phyloP scores from a whole-genome alignment of 2,888 invertebrate genomes.

The Gastracanthus pulcherrimus region DNA sequence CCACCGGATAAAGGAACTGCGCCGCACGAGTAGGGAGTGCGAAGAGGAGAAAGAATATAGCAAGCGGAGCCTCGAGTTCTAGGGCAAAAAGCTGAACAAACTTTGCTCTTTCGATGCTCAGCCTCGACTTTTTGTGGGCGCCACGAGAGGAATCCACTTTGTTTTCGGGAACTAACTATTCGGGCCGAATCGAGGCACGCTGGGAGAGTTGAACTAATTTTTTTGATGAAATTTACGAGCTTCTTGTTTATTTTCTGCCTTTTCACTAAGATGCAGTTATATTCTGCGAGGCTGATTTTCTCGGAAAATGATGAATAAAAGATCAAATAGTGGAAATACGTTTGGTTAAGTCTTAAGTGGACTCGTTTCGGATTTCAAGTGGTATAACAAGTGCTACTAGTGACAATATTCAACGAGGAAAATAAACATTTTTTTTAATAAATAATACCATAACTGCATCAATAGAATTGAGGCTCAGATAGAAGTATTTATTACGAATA shows the following conservation, averaged over 20 bases:
- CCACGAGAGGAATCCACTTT: constrained; percentile 10
- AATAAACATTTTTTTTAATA: no score
- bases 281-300: not conserved
- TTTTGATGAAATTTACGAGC: not conserved
- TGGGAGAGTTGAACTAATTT: not conserved
- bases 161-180: constrained; percentile 8
- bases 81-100: constrained; percentile 10
- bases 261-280: not conserved
- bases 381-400: no score
- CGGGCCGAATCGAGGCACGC: not conserved
- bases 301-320: not conserved
- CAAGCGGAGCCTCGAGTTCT: not conserved
- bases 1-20: not conserved
- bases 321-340: not conserved
- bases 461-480: no score
- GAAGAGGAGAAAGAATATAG: not conserved
- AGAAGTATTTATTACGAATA: no score
- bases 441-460: no score
- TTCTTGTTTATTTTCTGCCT: not conserved
- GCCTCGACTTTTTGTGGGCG: not conserved
- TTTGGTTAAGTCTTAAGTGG: not conserved
- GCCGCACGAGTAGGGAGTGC: not conserved
- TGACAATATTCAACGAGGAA: no score
- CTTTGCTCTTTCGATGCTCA: constrained; percentile 14
- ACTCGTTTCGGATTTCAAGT: no score